Evolutionary conservation across 2,888 invertebrate species (phyloP), one percentile per base, ranked within the genome.

Genomic region (Galeruca laticollis): DNA sequence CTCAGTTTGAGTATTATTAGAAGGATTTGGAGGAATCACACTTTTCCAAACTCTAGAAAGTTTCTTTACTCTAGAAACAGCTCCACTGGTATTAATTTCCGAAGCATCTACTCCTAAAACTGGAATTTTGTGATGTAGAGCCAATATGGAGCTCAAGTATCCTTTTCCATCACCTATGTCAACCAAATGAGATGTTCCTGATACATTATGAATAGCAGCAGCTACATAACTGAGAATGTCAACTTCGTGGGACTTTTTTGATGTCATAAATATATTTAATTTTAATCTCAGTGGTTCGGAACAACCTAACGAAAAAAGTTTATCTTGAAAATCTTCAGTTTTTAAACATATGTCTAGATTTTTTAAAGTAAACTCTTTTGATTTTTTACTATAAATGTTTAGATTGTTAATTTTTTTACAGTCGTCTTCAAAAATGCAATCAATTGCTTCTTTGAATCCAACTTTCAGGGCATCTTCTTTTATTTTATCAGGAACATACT

Each of bases 101-200:
- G 92, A 92, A 9, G 93, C 92, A 85, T 97, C 97, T 0, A 97
- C 88, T 0, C 95, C 95, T 13, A 97, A 86, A 26, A 96, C 93
- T 47, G 91, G 91, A 67, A 94, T 85, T 31, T 87, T 83, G 83
- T 94, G 90, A 70, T 92, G 90, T 4, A 94, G 86, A 0, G 93
- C 89, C 59, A 97, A 82, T 11, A 92, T 89, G 0, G 92, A 91
- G 51, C 94, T 93, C 43, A 97, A 86, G 83, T 96, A 94, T 0
- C 96, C 97, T 81, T 94, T 93, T 0, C 97, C 97, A 80, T 96
- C 96, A 0, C 97, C 97, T 51, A 95, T 91, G 82, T 97, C 97
- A 15, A 97, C 87, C 49, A 94, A 86, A 83, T 89, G 88, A 5
- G 83, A 77, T 2, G 84, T 82, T 80, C 83, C 68, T 18, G 82